These are phyloP conservation scores for Rhaphigaster nebulosa DNA, from an alignment of 2,888 invertebrate species.

Conservation along the genomic window DNA sequence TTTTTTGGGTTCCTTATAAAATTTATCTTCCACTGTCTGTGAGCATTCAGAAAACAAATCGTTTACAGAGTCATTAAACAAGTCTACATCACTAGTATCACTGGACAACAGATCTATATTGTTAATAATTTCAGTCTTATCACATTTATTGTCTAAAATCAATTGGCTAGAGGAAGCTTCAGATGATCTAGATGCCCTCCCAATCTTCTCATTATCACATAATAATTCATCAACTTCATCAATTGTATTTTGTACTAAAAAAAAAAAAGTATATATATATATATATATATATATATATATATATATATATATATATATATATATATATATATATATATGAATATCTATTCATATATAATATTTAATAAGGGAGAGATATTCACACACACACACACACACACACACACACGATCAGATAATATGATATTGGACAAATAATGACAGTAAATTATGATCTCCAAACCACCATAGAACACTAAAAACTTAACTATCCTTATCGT, in stretches of 20 bases:
- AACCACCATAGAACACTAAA: too few species aligned
- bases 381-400: too few species aligned
- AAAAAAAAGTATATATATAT: slow-evolving; percentile 39
- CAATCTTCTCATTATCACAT: not conserved
- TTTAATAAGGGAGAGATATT: too few species aligned
- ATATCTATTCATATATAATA: too few species aligned
- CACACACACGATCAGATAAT: too few species aligned
- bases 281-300: not conserved
- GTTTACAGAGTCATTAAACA: slow-evolving; percentile 32
- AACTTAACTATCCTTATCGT: too few species aligned
- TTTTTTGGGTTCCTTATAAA: slow-evolving; percentile 8
- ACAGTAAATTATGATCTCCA: too few species aligned
- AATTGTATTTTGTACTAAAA: slow-evolving; percentile 64
- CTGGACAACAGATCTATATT: not conserved
- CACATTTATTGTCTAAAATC: not conserved
- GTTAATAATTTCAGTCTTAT: slow-evolving; percentile 12
- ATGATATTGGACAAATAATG: too few species aligned
- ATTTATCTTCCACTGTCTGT: slow-evolving; percentile 25
- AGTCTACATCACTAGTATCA: slow-evolving; percentile 15
- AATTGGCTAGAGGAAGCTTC: slow-evolving; percentile 19
- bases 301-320: not conserved
- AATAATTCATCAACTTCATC: slow-evolving; percentile 64
- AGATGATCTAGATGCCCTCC: not conserved
- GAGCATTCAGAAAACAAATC: slow-evolving; percentile 38
- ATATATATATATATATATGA: too few species aligned